A percentile compares a stretch with the other conserved stretches of the same genome.
Conservation (phyloP, 2,888 invertebrate genomes). For the Lacanobia oleracea region DNA sequence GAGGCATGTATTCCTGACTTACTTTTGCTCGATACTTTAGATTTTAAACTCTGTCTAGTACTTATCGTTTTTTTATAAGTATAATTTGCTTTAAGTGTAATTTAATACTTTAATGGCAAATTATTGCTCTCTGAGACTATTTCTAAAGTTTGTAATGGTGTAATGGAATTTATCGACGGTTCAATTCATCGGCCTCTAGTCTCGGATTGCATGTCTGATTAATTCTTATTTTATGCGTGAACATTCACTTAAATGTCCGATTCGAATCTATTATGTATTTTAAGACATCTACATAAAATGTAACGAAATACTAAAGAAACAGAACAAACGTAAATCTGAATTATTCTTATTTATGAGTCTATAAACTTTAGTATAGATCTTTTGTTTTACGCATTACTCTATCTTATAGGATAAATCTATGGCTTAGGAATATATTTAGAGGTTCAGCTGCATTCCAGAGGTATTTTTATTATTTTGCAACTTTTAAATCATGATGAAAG, state of each 20-base stretch:
- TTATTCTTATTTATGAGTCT: conserved; percentile 48
- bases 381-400: conserved; percentile 46
- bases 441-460: conserved; percentile 6
- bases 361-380: conserved; percentile 38
- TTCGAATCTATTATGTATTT: conserved; percentile 48
- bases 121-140: conserved; percentile 30
- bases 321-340: conserved; percentile 36
- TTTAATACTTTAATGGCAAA: conserved; percentile 48
- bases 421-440: conserved; percentile 21
- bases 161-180: conserved; percentile 42
- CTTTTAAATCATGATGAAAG: conserved; percentile 18
- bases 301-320: conserved; percentile 46
- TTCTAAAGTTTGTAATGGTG: conserved; percentile 32
- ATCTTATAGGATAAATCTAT: conserved; percentile 13
- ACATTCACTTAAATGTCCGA: conserved; percentile 42
- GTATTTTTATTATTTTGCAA: conserved; percentile 20
- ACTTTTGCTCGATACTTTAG: conserved; percentile 30
- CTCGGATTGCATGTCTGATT: conserved; percentile 47
- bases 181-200: conserved; percentile 20
- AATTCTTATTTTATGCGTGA: conserved; percentile 51
- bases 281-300: conserved; percentile 42
- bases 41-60: conserved; percentile 33
- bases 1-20: conserved; percentile 45
- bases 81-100: conserved; percentile 36
- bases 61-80: conserved; percentile 21